Percentiles rank a stretch among this genome's conserved stretches.
Conservation (phyloP, 2,113 vertebrate species). For the Dromiciops gliroides region DNA sequence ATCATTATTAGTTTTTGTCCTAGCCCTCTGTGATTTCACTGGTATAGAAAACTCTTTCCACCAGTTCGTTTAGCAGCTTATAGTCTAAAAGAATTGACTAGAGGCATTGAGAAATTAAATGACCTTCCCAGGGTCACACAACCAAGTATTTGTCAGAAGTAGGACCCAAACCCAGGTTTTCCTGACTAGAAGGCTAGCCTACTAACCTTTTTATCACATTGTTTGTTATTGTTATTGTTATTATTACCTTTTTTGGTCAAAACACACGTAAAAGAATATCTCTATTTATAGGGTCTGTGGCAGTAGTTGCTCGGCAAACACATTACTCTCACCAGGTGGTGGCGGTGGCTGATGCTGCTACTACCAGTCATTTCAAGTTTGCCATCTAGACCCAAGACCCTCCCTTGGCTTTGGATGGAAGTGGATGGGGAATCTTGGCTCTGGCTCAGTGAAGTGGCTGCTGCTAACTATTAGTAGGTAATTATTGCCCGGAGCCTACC, state of each 20-base stretch:
- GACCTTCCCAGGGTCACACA: background rate
- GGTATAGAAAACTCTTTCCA: background rate
- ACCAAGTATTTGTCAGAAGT: background rate
- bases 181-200: background rate
- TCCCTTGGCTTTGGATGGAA: constrained; percentile 4
- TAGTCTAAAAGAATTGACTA: background rate
- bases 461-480: background rate
- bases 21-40: background rate
- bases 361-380: constrained; percentile 54
- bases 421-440: constrained; percentile 41
- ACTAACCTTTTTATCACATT: background rate
- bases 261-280: background rate
- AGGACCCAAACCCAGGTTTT: background rate
- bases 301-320: constrained; percentile 55
- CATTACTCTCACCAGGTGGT: constrained; percentile 53
- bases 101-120: background rate
- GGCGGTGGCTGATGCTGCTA: constrained; percentile 16
- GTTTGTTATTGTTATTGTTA: background rate
- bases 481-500: background rate
- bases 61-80: background rate
- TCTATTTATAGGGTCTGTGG: constrained; percentile 55
- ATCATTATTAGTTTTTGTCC: background rate
- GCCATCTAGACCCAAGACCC: constrained; percentile 32
- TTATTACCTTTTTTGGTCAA: background rate
- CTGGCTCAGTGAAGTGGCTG: constrained; percentile 26